Evolutionary conservation across 2,113 vertebrate genomes (phyloP).

Genomic region (Ictidomys tridecemlineatus): DNA sequence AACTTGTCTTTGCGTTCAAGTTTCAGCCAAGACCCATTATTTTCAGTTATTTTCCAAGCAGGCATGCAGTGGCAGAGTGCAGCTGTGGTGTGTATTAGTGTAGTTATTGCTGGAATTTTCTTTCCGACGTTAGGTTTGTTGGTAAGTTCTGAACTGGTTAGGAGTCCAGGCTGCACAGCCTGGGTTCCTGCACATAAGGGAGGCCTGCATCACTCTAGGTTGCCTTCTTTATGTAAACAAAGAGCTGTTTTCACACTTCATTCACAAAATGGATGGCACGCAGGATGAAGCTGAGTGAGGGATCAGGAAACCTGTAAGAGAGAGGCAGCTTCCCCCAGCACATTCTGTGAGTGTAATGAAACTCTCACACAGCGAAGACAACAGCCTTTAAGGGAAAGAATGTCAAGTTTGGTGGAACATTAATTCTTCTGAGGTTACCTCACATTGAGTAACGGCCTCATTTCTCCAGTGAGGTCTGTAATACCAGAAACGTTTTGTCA

Average conservation of each 20-base stretch:
- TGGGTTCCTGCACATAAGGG: conserved; percentile 24
- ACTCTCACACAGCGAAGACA: background rate
- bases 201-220: background rate
- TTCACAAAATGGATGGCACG: conserved; percentile 52
- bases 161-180: background rate
- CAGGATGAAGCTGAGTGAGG: background rate
- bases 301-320: background rate
- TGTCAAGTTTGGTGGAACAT: background rate
- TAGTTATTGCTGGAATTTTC: background rate
- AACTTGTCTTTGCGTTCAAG: background rate
- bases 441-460: background rate
- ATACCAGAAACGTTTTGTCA: background rate
- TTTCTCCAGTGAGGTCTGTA: background rate
- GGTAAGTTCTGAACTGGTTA: conserved; percentile 61
- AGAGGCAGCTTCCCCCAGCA: background rate
- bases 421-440: background rate
- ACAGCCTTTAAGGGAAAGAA: background rate
- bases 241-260: conserved; percentile 67
- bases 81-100: background rate
- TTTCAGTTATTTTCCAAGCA: conserved; percentile 37
- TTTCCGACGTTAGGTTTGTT: background rate
- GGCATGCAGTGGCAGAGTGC: background rate
- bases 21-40: background rate
- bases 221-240: conserved; percentile 66
- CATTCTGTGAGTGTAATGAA: background rate